Evolutionary conservation across 2,113 vertebrate genomes (phyloP).

Genomic region (Tinamus guttatus): DNA sequence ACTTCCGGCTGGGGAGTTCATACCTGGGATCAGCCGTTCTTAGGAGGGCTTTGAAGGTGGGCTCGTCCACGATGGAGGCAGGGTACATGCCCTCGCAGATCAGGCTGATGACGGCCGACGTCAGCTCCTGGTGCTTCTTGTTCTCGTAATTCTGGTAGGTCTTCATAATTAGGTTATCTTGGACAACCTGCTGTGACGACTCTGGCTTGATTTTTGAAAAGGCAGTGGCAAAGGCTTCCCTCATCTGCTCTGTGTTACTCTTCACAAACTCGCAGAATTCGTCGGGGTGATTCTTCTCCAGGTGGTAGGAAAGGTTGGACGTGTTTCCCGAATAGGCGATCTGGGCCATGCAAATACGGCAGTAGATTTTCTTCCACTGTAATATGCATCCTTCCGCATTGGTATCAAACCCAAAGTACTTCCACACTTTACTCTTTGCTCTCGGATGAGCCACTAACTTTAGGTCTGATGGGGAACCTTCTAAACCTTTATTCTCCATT

Average conservation of each 20-base stretch:
- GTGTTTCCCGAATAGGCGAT: conserved; percentile 93
- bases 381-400: conserved; percentile 90
- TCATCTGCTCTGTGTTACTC: conserved; percentile 89
- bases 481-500: conserved; percentile 85
- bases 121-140: conserved; percentile 84
- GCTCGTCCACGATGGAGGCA: conserved; percentile 84
- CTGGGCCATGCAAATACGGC: conserved; percentile 89
- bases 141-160: conserved; percentile 75
- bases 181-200: conserved; percentile 68
- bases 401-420: conserved; percentile 92
- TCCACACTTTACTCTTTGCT: conserved; percentile 94
- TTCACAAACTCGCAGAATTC: conserved; percentile 89
- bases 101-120: conserved; percentile 81
- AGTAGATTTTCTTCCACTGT: conserved; percentile 92
- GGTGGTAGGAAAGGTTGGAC: conserved; percentile 90
- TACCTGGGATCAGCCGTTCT: conserved; percentile 83
- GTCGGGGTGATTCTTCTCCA: conserved; percentile 89
- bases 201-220: conserved; percentile 86
- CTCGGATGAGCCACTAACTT: conserved; percentile 91
- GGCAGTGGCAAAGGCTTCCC: conserved; percentile 84
- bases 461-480: conserved; percentile 82
- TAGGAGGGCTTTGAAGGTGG: conserved; percentile 84
- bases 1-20: conserved; percentile 79
- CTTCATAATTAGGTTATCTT: conserved; percentile 76
- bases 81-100: conserved; percentile 89